phyloP scores from a whole-genome alignment of 1,140 invertebrate genomes.

The Eupristina koningsbergeri region DNA sequence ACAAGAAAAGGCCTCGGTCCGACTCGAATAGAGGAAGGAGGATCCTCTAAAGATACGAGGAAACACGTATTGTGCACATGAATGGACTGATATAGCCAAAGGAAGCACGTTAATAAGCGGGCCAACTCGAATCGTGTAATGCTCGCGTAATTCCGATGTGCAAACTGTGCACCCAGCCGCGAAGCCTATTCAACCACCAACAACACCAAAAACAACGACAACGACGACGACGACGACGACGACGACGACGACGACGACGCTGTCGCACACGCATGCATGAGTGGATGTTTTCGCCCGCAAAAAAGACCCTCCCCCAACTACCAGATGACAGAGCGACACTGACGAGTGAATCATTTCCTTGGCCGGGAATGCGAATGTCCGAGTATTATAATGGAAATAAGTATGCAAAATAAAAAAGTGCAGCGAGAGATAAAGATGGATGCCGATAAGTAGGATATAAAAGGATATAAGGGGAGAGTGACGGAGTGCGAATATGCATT shows the following conservation, averaged over 20 bases:
- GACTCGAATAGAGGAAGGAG: not conserved
- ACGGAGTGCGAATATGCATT: not conserved
- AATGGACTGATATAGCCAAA: not conserved
- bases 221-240: not conserved
- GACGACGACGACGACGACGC: not conserved
- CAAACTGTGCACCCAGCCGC: not conserved
- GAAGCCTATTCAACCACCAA: not conserved
- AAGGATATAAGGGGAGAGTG: not conserved
- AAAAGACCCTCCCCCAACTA: no score
- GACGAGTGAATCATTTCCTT: not conserved
- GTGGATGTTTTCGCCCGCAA: not conserved
- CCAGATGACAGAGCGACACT: not conserved
- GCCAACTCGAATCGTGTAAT: no score
- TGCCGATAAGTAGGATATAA: conserved; percentile 27
- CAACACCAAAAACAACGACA: not conserved
- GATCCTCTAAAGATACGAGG: not conserved
- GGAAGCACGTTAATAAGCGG: not conserved
- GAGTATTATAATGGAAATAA: conserved; percentile 31
- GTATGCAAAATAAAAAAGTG: not conserved
- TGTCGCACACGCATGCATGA: not conserved
- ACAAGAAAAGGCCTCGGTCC: not conserved
- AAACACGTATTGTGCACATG: not conserved
- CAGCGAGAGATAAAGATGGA: not conserved
- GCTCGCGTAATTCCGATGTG: not conserved
- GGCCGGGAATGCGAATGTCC: not conserved